These are phyloP conservation scores for Eucriotettix oculatus DNA, from an alignment of 2,888 invertebrate genomes.

Conservation along the genomic window DNA sequence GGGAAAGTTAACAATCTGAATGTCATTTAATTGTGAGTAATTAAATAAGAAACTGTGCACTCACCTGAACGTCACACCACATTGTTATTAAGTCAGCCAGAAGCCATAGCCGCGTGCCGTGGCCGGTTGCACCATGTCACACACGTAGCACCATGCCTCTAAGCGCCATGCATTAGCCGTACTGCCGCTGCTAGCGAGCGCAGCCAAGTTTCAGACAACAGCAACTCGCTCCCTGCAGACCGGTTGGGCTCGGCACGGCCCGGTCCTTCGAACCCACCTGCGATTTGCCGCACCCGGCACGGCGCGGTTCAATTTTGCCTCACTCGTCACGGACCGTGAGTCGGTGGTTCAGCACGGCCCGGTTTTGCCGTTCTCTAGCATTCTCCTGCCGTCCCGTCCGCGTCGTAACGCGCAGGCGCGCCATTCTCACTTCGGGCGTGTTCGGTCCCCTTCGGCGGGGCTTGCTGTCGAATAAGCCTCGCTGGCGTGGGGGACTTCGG, in stretches of 20 bases:
- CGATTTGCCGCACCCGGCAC: conserved; percentile 4
- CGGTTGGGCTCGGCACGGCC: conserved; percentile 5
- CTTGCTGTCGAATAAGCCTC: background rate
- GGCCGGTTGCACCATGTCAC: conserved; percentile 7
- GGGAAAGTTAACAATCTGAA: too few species aligned
- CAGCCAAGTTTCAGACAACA: background rate
- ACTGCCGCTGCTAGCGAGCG: conserved; percentile 3
- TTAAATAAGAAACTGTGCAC: background rate
- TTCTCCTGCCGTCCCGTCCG: conserved; percentile 2
- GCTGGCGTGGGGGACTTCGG: conserved; percentile 8
- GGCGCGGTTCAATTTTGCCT: conserved; percentile 7
- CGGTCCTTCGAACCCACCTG: conserved; percentile 4
- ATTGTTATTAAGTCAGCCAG: conserved; percentile 8
- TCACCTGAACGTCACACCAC: conserved; percentile 11
- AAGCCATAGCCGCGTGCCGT: conserved; percentile 7
- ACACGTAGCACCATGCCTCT: conserved; percentile 2
- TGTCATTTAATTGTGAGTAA: too few species aligned
- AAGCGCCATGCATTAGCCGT: conserved; percentile 8
- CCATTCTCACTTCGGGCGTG: background rate
- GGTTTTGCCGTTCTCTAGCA: background rate
- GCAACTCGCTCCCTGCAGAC: background rate
- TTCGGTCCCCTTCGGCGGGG: conserved; percentile 4
- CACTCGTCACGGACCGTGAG: background rate
- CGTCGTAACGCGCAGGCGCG: too few species aligned
- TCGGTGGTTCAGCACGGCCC: conserved; percentile 1